Evolutionary conservation across 2,113 vertebrate species (phyloP), one percentile per base, ranked within the genome.

Genomic region (Macroglossus sobrinus): DNA sequence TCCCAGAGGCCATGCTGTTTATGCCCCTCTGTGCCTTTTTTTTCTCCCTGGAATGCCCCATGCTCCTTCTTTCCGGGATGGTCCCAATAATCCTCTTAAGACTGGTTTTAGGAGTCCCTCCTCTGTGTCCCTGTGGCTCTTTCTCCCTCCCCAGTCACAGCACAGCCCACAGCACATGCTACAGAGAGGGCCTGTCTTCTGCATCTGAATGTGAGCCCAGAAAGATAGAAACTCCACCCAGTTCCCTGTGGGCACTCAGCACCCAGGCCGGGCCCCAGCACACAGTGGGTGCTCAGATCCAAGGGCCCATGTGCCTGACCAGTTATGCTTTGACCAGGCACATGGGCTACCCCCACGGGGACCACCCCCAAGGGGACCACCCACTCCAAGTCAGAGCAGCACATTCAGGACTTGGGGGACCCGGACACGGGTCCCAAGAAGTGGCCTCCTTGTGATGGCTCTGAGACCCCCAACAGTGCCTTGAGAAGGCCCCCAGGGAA

Each of bases 401-500:
- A 4, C 30, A 12, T 21, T 57, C 18, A 5, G 45, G 9, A 47
- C 33, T 21, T 64, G 12, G 35, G 68, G 68, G 40, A 3, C 21
- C 45, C 1, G 0, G 80, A 40, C 71, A 12, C 28, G 2, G 30
- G 57, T n/a, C 40, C 86, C 59, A 6, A 15, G 47, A 71, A n/a
- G 66, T 33, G 30, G 38, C 18, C 78, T 66, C 38, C 84, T 61
- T 28, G 26, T 3, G 9, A 30, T 0, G 2, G 45, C 43, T 11
- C 43, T 69, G n/a, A 59, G 38, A 45, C 47, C 55, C 55, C 28
- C 14, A 0, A 35, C 14, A 6, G 18, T 0, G 71, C 28, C 80
- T 40, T 15, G 14, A 33, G n/a, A 45, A 19, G 35, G 33, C 35
- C 86, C 88, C 87, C 91, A 30, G 96, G 94, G 95, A 78, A 93